A percentile compares a stretch with the other conserved stretches of the same genome.
Evolutionary conservation across 2,797 vertebrate species (phyloP).

Genomic region (Nyctibius grandis): DNA sequence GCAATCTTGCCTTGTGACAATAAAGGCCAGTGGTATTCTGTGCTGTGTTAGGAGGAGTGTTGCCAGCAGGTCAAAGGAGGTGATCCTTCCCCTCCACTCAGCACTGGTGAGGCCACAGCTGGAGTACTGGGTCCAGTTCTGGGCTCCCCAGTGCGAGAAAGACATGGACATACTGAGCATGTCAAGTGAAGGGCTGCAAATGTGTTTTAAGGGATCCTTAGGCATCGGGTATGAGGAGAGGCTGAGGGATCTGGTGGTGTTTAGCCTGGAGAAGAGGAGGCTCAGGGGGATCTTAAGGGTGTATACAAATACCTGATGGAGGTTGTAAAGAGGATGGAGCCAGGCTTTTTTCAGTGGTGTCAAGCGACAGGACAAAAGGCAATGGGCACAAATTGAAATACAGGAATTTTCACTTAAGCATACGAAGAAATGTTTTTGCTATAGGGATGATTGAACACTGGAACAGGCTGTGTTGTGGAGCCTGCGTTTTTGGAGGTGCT

Average conservation of each 20-base stretch:
- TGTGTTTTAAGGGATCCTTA: neutral
- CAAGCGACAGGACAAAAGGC: neutral
- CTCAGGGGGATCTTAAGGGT: neutral
- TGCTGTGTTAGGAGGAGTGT: neutral
- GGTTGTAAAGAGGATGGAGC: neutral
- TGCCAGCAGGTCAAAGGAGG: neutral
- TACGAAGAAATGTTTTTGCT: neutral
- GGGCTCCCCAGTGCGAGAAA: neutral
- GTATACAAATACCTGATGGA: neutral
- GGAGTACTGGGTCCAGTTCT: neutral
- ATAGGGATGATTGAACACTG: neutral
- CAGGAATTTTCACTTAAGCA: neutral
- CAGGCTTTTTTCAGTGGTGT: neutral
- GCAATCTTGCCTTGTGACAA: neutral
- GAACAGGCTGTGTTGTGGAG: neutral
- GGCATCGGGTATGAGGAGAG: neutral
- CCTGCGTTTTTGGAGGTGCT: neutral
- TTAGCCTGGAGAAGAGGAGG: neutral
- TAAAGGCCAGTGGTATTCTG: neutral
- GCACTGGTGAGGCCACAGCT: neutral
- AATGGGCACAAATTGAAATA: neutral
- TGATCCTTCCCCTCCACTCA: neutral
- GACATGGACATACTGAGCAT: fast-evolving
- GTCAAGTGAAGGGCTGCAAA: neutral
- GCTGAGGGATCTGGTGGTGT: neutral